Evolutionary conservation across 2,797 vertebrate species (phyloP), one percentile per base, ranked within the genome.

Genomic region (Hydrolagus colliei): DNA sequence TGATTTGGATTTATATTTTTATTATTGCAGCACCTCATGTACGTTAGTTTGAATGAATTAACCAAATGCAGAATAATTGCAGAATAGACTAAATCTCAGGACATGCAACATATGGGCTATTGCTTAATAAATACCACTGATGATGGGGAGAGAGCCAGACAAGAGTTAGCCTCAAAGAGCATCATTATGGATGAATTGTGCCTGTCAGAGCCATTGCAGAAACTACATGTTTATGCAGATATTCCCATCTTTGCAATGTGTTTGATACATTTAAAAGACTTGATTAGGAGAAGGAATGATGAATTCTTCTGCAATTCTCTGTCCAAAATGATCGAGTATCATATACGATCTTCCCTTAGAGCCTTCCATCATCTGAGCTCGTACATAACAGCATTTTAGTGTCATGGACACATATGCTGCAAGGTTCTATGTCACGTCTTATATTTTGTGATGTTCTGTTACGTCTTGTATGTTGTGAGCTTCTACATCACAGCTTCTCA

Each of bases 1-100:
- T 82, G 63, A 82, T 82, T 65, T 82, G 27, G 27, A 32, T 35
- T 82, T 68, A 18, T 82, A 65, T 12, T 27, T 11, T 82, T 68
- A 82, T 68, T 68, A 67, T n/a, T 62, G 35, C 61, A 35, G 14
- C 67, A 67, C 63, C 79, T 68, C 63, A 41, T 68, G 63, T 22
- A 32, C 35, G 1, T 32, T 20, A 32, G 13, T 35, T 82, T 41
- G 20, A 80, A 67, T 82, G 63, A 82, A 35, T 82, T 62, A 67
- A 82, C 32, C 79, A 68, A 35, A 27, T 82, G 79, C 22, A 35
- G 16, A 22, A 41, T 62, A 65, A 82, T 8, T 18, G 27, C 63
- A 82, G 6, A 68, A 14, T 10, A 68, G 14, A 22, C 62, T 65
- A 80, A 80, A 67, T 4, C 6, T 52, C 41, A 52, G 41, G 41